These are phyloP conservation scores for Lasius fuliginosus DNA, from an alignment of 2,888 invertebrate species.

Conservation along the genomic window DNA sequence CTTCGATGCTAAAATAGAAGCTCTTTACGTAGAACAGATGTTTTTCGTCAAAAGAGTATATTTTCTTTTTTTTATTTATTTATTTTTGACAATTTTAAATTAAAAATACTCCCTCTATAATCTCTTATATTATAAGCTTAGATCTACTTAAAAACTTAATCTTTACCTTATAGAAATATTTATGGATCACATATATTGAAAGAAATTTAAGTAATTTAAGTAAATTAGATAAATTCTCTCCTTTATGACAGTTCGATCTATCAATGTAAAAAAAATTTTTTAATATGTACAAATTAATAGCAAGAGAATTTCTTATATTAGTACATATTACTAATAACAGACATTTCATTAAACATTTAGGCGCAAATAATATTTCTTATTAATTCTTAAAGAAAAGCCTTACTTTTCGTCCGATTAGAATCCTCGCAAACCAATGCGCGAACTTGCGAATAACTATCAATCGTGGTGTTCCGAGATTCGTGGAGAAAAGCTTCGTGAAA, in stretches of 20 bases:
- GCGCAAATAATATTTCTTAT: slow-evolving; percentile 10
- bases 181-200: background rate
- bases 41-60: background rate
- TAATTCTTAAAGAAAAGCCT: slow-evolving; percentile 28
- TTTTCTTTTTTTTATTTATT: slow-evolving; percentile 2
- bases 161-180: background rate
- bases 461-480: slow-evolving; percentile 62
- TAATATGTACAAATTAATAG: background rate
- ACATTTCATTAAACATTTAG: background rate
- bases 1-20: background rate
- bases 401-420: slow-evolving; percentile 60
- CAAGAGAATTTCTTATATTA: background rate
- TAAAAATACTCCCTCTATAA: no score
- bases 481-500: slow-evolving; percentile 70
- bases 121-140: background rate
- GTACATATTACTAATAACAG: background rate
- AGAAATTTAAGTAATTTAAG: background rate
- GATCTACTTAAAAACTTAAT: slow-evolving; percentile 10
- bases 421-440: slow-evolving; percentile 62
- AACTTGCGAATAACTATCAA: slow-evolving; percentile 68
- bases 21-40: slow-evolving; percentile 21
- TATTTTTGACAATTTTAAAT: background rate
- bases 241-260: background rate
- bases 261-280: background rate
- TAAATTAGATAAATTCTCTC: background rate